Evolutionary conservation across 2,797 vertebrate species (phyloP).

Genomic region (Gorsachius magnificus): DNA sequence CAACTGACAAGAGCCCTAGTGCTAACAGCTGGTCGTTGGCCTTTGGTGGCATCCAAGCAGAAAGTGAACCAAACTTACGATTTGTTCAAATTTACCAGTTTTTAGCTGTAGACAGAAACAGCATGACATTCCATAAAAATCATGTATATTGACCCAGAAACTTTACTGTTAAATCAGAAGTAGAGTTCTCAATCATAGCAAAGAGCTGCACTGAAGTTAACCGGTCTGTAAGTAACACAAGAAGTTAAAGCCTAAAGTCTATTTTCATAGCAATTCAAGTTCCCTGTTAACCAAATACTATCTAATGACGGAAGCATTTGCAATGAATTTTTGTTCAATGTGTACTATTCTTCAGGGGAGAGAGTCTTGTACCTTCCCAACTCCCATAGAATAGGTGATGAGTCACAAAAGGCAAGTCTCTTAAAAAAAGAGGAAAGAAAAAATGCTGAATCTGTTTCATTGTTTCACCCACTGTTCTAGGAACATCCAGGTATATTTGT

Average conservation of each 20-base stretch:
- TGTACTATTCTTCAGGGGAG: not conserved
- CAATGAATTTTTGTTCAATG: not conserved
- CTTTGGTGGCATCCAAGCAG: not conserved
- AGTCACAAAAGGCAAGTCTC: not conserved
- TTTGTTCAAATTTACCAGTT: not conserved
- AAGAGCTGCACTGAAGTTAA: not conserved
- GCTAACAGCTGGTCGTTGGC: not conserved
- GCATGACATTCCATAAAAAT: not conserved
- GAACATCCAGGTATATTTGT: not conserved
- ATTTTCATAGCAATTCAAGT: not conserved
- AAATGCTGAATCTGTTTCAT: not conserved
- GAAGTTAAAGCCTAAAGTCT: not conserved
- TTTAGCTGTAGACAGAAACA: not conserved
- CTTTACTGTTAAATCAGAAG: not conserved
- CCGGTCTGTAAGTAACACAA: not conserved
- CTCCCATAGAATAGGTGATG: not conserved
- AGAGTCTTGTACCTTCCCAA: not conserved
- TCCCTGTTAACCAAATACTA: not conserved
- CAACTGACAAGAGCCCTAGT: not conserved
- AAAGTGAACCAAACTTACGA: not conserved
- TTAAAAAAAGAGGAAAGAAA: not conserved
- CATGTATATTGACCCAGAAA: not conserved
- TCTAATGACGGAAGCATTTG: not conserved
- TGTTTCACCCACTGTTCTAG: not conserved
- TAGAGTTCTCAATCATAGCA: not conserved